Percentiles rank a stretch among this genome's conserved stretches.
Conservation (phyloP, 2,888 invertebrate species). For the Euproctis similis region DNA sequence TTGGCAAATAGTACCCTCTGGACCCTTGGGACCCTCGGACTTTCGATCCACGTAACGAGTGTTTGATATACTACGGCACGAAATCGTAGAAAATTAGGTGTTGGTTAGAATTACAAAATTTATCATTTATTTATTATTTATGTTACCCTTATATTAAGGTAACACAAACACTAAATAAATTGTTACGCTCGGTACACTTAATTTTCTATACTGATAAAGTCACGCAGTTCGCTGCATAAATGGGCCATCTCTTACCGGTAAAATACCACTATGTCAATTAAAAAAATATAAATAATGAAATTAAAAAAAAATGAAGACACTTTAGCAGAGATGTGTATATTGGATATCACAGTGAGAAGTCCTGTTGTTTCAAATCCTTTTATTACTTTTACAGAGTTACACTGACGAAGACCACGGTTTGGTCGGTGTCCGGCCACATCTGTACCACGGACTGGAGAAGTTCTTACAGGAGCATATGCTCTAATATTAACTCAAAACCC, state of each 20-base stretch:
- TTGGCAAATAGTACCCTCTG: constrained; percentile 6
- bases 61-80: constrained; percentile 7
- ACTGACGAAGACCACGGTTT: constrained; percentile 96
- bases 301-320: too few relatives aligned
- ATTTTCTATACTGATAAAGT: too few relatives aligned
- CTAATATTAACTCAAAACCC: constrained; percentile 21
- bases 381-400: constrained; percentile 82
- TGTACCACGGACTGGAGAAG: constrained; percentile 91
- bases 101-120: background rate
- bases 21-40: constrained; percentile 3
- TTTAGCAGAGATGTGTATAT: too few relatives aligned
- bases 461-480: constrained; percentile 78
- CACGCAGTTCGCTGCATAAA: too few relatives aligned
- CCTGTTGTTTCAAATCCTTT: too few relatives aligned
- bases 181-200: too few relatives aligned
- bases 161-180: too few relatives aligned
- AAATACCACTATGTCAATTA: too few relatives aligned
- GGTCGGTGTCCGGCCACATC: constrained; percentile 86
- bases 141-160: too few relatives aligned
- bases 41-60: constrained; percentile 3
- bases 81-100: background rate
- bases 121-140: background rate
- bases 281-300: too few relatives aligned
- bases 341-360: too few relatives aligned
- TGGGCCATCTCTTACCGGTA: too few relatives aligned